Base-by-base conservation (phyloP, 2,113 vertebrate species). In the Oreochromis aureus region DNA sequence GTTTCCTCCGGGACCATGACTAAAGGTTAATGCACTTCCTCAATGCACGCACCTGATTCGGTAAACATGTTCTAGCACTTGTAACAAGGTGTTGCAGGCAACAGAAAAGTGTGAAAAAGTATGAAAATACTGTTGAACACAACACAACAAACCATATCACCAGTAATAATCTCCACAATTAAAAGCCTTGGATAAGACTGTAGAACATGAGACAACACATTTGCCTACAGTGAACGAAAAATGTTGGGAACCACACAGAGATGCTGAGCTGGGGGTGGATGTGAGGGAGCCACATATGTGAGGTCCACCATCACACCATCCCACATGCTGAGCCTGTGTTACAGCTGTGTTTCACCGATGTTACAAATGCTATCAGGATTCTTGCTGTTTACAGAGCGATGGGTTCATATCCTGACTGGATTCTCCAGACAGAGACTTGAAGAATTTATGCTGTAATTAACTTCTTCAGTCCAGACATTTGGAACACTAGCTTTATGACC, bases 261-360 rank as follows among this genome's bases (percentile, higher is more conserved):
- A 9, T 15, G 63, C 3, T 69, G 19, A 69, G 11, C 34, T 39
- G 61, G 34, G 1, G 0, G 58, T 2, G 0, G 3, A 32, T 36
- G 34, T n/a, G 61, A 5, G 34, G 59, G 59, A 36, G 34, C 32
- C 7, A n/a, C 19, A n/a, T 3, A n/a, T 22, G 36, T 22, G 36
- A 69, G 63, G n/a, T 22, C 34, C 10, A 66, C 34, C 18, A n/a
- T 66, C 61, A n/a, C 61, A 63, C 32, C 10, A 66, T 36, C 32
- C 34, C 34, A 69, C 36, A n/a, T 69, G 34, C 63, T 69, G 34
- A 13, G 10, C 34, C 34, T 22, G 34, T 22, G 34, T 39, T 69
- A 69, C 19, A 69, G 34, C 63, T 69, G 19, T 69, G 61, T 41
- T 41, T 69, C 34, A 13, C 6, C 41, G 19, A 22, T 69, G 34